Evolutionary conservation across 2,888 invertebrate genomes (phyloP).

Genomic region (Drosophila pullipes): DNA sequence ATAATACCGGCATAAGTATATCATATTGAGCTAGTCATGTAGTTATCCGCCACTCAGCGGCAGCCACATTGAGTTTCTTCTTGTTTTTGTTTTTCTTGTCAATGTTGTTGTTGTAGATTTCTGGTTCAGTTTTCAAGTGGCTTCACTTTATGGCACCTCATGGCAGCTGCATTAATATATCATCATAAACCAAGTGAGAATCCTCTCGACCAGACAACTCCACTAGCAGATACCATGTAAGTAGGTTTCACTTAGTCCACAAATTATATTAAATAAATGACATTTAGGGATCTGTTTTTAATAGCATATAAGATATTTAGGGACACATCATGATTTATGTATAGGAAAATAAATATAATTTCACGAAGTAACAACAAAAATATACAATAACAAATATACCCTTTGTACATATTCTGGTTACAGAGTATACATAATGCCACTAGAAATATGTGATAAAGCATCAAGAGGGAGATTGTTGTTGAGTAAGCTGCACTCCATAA

Average conservation of each 20-base stretch:
- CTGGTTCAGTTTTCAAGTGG: conserved; percentile 58
- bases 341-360: not conserved
- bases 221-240: not conserved
- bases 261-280: not conserved
- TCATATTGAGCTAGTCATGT: conserved; percentile 38
- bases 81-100: conserved; percentile 16
- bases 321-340: not conserved
- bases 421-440: conserved; percentile 43
- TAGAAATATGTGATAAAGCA: conserved; percentile 46
- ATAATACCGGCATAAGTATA: conserved; percentile 8
- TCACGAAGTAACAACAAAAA: not conserved
- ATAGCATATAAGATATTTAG: not conserved
- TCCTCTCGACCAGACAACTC: not conserved
- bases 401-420: not conserved
- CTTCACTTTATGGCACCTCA: conserved; percentile 65
- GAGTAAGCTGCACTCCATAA: conserved; percentile 49
- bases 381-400: not conserved
- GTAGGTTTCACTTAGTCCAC: not conserved
- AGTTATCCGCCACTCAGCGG: conserved; percentile 30
- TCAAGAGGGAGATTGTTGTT: conserved; percentile 13
- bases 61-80: conserved; percentile 13
- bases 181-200: conserved; percentile 54
- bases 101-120: conserved; percentile 28
- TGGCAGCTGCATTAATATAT: conserved; percentile 65
- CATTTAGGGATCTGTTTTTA: not conserved